These are phyloP conservation scores for Gallinago media DNA, from an alignment of 2,113 vertebrate species.

Conservation along the genomic window DNA sequence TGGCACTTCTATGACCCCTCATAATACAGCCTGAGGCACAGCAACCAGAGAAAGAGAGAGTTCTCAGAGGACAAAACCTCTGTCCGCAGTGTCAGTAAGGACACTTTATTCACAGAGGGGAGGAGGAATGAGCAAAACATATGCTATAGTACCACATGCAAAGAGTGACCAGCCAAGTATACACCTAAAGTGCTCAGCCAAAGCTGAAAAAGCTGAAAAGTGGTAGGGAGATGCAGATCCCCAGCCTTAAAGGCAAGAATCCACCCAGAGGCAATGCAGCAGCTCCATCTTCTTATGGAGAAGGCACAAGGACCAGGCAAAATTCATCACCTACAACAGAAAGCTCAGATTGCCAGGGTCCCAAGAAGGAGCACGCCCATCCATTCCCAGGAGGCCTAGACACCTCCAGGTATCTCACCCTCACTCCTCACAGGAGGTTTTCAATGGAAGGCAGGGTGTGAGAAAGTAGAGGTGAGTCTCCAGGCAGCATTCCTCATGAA, in stretches of 20 bases:
- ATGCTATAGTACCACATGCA: not conserved
- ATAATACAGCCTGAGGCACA: not conserved
- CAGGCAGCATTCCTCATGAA: not conserved
- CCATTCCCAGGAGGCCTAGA: not conserved
- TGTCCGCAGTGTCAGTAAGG: not conserved
- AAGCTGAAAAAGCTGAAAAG: not conserved
- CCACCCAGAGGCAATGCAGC: not conserved
- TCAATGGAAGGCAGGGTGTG: not conserved
- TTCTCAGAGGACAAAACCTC: not conserved
- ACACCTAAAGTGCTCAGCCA: not conserved
- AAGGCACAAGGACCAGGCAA: not conserved
- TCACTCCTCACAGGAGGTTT: not conserved
- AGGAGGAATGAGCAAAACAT: not conserved
- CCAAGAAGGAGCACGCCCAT: not conserved
- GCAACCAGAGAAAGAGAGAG: not conserved
- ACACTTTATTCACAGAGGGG: not conserved
- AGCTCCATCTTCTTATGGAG: not conserved
- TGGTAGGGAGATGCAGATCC: not conserved
- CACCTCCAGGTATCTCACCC: not conserved
- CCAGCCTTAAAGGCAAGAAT: not conserved
- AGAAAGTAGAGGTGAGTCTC: not conserved
- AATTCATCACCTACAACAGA: not conserved
- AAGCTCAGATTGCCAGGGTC: not conserved
- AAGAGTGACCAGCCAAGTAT: not conserved
- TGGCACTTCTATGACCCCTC: not conserved